Base-by-base conservation (phyloP, 2,888 invertebrate genomes). In the Caenorhabditis doughertyi region DNA sequence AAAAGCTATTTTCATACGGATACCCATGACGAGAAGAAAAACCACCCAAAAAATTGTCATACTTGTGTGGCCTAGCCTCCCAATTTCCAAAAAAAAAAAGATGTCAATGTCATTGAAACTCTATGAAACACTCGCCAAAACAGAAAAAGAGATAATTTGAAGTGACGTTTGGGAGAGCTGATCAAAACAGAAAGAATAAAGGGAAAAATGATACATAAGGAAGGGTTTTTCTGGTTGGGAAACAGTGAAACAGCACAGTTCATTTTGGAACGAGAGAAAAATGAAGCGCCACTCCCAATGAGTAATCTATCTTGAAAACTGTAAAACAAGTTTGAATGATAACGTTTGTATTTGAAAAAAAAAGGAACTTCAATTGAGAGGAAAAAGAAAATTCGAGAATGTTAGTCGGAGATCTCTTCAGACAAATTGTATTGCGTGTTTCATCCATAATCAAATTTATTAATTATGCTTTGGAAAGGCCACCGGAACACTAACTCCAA, bases 201-300 rank as follows among this genome's bases (percentile, higher is more conserved):
- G 18, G 44, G 3, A 29, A 47, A 47, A 3, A 55, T n/a, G n/a
- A n/a, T n/a, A 49, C 18, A 29, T 16, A 2, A n/a, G 29, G 21
- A 35, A 47, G 18, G 49, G 32, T 21, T 65, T 47, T 49, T 42
- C 21, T 39, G 18, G 39, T 35, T 39, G 18, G 39, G 39, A 39
- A 39, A 32, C 9, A n/a, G 4, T 27, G 27, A 65, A 32, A 51
- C 49, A 64, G 65, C 56, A 65, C 21, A 21, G 64, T 62, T 53
- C 53, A 55, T 27, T 47, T 65, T 18, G 32, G 21, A 47, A 74
- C 25, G 16, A 35, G 25, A 65, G 29, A 23, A 39, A 23, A n/a
- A n/a, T n/a, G n/a, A n/a, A 51, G 51, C 39, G 71, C 71, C 73
- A 65, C 74, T 74, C 74, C 74, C 74, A 27, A 55, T 65, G 73